These are phyloP conservation scores for Petrolisthes manimaculis DNA, from an alignment of 2,888 invertebrate genomes.

Conservation along the genomic window DNA sequence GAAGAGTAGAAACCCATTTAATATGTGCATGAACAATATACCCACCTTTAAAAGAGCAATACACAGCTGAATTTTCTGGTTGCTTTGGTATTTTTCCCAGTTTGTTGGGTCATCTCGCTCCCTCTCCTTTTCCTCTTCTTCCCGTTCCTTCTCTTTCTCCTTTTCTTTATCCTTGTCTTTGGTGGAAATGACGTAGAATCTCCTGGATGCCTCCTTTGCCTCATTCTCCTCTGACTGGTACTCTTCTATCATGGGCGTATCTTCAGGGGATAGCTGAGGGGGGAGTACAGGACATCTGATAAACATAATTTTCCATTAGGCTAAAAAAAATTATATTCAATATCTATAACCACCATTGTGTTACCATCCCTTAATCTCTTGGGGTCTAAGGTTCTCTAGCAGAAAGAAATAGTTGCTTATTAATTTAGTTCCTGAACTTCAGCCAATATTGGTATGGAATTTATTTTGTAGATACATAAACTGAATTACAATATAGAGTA, in stretches of 20 bases:
- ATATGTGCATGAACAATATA: background rate
- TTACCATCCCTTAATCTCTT: too few species aligned
- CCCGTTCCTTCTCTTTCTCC: conserved; percentile 75
- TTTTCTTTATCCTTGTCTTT: conserved; percentile 82
- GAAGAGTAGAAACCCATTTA: too few species aligned
- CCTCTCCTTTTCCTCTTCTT: conserved; percentile 50
- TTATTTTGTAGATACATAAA: background rate
- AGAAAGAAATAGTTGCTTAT: too few species aligned
- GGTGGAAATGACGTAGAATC: conserved; percentile 80
- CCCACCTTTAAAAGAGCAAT: conserved; percentile 61
- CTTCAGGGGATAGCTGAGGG: conserved; percentile 84
- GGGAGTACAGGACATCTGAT: background rate
- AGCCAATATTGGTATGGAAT: background rate
- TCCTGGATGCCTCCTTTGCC: conserved; percentile 89
- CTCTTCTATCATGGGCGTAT: conserved; percentile 82
- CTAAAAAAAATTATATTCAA: too few species aligned
- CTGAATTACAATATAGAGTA: background rate
- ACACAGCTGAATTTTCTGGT: conserved; percentile 63
- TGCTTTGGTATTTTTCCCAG: conserved; percentile 43
- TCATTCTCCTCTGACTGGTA: conserved; percentile 86
- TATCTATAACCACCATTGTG: too few species aligned
- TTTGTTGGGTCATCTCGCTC: conserved; percentile 71
- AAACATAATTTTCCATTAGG: background rate
- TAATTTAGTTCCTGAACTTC: too few species aligned
- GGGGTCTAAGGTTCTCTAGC: too few species aligned